Conservation (phyloP, 1,140 invertebrate species). For the Drosophila pectinifera region DNA sequence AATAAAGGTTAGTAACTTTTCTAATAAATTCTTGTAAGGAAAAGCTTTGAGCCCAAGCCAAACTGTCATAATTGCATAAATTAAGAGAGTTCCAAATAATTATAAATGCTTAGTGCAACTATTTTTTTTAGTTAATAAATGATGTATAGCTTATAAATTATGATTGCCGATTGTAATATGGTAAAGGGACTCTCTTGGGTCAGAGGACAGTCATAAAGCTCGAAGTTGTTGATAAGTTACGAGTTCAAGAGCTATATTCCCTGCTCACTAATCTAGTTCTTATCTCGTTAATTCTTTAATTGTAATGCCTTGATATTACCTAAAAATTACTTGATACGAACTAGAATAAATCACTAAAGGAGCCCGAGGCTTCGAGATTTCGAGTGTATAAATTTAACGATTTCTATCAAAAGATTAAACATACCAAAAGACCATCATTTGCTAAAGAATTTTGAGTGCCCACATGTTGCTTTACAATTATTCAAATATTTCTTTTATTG, state of each 20-base stretch:
- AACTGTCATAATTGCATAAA: too few species aligned
- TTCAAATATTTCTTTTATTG: conserved; percentile 20
- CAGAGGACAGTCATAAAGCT: conserved; percentile 7
- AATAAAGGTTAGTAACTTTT: conserved; percentile 55
- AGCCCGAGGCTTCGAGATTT: background rate
- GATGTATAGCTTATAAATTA: conserved; percentile 13
- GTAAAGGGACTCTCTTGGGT: background rate
- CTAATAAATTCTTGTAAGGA: background rate
- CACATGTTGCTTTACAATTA: conserved; percentile 2
- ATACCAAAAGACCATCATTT: background rate
- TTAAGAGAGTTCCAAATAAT: background rate
- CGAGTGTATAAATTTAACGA: background rate
- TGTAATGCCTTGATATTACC: conserved; percentile 1
- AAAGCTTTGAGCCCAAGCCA: too few species aligned
- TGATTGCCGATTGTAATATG: conserved; percentile 10
- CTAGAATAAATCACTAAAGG: background rate
- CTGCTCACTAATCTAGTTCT: conserved; percentile 21
- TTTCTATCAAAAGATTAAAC: background rate
- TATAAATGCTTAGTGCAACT: background rate
- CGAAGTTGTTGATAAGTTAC: conserved; percentile 4
- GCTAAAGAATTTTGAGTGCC: conserved; percentile 9
- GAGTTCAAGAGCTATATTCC: background rate
- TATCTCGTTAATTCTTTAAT: conserved; percentile 12
- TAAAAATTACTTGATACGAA: conserved; percentile 1
- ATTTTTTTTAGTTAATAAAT: background rate